Evolutionary conservation across 2,888 invertebrate genomes (phyloP).

Genomic region (Drosophila mimica): DNA sequence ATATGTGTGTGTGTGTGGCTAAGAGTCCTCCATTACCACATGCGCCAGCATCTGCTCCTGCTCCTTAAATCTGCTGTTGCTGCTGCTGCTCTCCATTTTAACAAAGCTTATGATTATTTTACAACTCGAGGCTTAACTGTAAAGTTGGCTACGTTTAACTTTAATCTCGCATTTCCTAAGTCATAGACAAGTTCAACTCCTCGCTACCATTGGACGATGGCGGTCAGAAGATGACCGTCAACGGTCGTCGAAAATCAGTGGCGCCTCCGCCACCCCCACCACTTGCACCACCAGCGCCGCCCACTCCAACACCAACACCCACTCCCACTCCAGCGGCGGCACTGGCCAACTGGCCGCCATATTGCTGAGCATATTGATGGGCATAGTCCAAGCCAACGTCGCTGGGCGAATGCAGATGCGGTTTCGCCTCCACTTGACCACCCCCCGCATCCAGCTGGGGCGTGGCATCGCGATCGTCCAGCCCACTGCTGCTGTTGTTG

Average conservation of each 20-base stretch:
- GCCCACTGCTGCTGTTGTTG: slow-evolving; percentile 76
- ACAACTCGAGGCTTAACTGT: slow-evolving; percentile 74
- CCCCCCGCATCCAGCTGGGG: slow-evolving; percentile 83
- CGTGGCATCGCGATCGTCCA: slow-evolving; percentile 84
- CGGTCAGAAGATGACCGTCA: slow-evolving; percentile 85
- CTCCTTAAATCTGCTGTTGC: slow-evolving; percentile 11
- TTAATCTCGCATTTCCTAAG: slow-evolving; percentile 80
- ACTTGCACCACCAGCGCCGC: slow-evolving; percentile 38
- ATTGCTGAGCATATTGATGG: slow-evolving; percentile 82
- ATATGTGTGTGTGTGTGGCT: slow-evolving; percentile 1
- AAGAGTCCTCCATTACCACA: neutral
- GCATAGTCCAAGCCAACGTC: slow-evolving; percentile 84
- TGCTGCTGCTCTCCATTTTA: slow-evolving; percentile 33
- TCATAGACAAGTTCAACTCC: slow-evolving; percentile 83
- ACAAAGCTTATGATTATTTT: slow-evolving; percentile 74
- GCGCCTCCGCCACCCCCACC: slow-evolving; percentile 63
- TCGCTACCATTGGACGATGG: slow-evolving; percentile 83
- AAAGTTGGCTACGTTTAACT: slow-evolving; percentile 79
- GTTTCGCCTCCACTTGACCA: slow-evolving; percentile 77
- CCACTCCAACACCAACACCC: slow-evolving; percentile 48
- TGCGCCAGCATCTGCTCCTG: neutral
- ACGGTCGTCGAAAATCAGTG: slow-evolving; percentile 84
- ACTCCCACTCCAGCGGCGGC: slow-evolving; percentile 53
- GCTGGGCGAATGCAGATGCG: slow-evolving; percentile 83
- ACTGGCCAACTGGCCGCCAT: slow-evolving; percentile 75